Conservation (phyloP, 1,140 invertebrate species). For the Paralvinella palmiformis region DNA sequence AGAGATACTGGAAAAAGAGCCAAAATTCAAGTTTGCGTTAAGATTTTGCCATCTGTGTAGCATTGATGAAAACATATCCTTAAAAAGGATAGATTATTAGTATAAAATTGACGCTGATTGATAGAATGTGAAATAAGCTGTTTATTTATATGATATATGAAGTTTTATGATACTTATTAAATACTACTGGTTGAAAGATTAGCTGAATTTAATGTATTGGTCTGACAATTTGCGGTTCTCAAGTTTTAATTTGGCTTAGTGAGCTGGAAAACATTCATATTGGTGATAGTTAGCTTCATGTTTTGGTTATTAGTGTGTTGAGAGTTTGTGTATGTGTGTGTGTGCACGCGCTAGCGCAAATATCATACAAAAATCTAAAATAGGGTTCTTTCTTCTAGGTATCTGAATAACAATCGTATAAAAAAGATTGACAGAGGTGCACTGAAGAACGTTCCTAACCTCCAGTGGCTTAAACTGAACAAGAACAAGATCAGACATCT, state of each 20-base stretch:
- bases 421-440: constrained; percentile 60
- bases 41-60: too few species aligned
- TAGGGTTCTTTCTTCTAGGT: constrained; percentile 48
- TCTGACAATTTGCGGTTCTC: neutral
- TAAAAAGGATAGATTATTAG: too few species aligned
- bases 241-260: neutral
- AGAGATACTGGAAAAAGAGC: too few species aligned
- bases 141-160: too few species aligned
- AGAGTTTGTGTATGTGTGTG: neutral
- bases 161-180: too few species aligned
- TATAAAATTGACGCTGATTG: too few species aligned
- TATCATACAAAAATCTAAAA: too few species aligned
- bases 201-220: neutral
- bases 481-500: constrained; percentile 69
- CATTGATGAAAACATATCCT: too few species aligned
- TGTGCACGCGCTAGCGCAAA: neutral
- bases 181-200: too few species aligned
- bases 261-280: neutral
- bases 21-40: too few species aligned
- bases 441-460: constrained; percentile 64
- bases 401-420: constrained; percentile 70
- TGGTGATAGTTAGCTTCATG: neutral
- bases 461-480: constrained; percentile 71
- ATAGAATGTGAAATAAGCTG: too few species aligned
- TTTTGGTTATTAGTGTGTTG: neutral